Evolutionary conservation across 2,113 vertebrate species (phyloP).

Genomic region (Chroicocephalus ridibundus): DNA sequence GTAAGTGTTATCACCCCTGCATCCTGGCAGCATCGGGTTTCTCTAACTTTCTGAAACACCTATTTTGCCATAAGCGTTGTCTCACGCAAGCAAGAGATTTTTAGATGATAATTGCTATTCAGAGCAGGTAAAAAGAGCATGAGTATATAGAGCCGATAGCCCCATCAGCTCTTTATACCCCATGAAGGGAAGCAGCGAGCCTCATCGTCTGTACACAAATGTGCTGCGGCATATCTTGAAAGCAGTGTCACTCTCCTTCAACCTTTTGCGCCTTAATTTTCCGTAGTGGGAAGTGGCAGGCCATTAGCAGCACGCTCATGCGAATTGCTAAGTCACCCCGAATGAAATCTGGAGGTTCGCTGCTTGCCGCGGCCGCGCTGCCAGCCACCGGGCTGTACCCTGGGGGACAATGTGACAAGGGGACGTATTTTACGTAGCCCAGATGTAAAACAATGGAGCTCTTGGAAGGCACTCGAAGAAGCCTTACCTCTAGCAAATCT

Average conservation of each 20-base stretch:
- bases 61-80: neutral
- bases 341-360: neutral
- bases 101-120: neutral
- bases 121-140: neutral
- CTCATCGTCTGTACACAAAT: neutral
- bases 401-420: neutral
- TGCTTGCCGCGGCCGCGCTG: neutral
- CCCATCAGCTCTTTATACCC: neutral
- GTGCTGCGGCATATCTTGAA: rapidly evolving
- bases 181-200: neutral
- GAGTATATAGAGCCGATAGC: neutral
- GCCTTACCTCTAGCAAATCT: neutral
- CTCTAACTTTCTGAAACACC: neutral
- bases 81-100: neutral
- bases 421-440: neutral
- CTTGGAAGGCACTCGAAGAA: neutral
- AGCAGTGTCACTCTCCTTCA: neutral
- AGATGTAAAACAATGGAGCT: neutral
- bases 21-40: neutral
- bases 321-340: neutral
- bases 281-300: neutral
- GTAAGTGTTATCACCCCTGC: neutral
- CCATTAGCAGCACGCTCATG: neutral
- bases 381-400: rapidly evolving
- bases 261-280: neutral